Base-by-base conservation (phyloP, 2,797 vertebrate genomes). In the Amblyopsis hoosieri region DNA sequence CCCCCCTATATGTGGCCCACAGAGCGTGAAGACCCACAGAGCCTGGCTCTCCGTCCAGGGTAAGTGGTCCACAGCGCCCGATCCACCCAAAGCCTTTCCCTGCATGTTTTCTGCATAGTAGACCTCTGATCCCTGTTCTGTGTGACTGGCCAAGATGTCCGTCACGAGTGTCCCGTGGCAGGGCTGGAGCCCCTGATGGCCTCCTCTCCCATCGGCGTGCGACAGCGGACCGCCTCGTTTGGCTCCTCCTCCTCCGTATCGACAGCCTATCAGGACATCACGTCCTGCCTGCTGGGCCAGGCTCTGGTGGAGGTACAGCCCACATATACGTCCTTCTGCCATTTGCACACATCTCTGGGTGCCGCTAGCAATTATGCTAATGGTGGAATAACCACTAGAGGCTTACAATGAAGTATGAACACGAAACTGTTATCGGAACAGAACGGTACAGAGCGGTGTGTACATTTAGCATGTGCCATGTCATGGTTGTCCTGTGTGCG, bases 181-280 rank as follows among this genome's bases (percentile, higher is more conserved):
- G 33, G 17, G 53, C 86, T 80, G 60, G 84, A 90, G 42, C 87
- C 90, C 7, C 79, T 78, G 48, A 69, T 89, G 71, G 81, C 85
- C 1, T 91, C 91, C 9, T 87, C 85, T 56, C 82, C 89, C 13
- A 49, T 79, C 3, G 54, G 47, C 53, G 45, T 69, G 9, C 90
- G 89, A 31, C 93, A 90, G 10, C 85, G 92, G 61, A 88, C 91
- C 2, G 80, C 91, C 81, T 93, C 92, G 0, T 85, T 93, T 31
- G 91, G 87, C 78, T 90, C 89, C 33, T 80, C 88, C 12, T 91
- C 92, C 1, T 89, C 91, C 60, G 74, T 94, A 57, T 86, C 88
- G 13, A 83, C 91, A 60, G 87, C 86, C n/a, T 98, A 97, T 75
- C 94, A 94, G 67, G 94, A 97, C 66, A 85, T 99, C 62, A 93